These are phyloP conservation scores for Caenorhabditis tropicalis DNA, from an alignment of 1,140 invertebrate genomes.

Conservation along the genomic window DNA sequence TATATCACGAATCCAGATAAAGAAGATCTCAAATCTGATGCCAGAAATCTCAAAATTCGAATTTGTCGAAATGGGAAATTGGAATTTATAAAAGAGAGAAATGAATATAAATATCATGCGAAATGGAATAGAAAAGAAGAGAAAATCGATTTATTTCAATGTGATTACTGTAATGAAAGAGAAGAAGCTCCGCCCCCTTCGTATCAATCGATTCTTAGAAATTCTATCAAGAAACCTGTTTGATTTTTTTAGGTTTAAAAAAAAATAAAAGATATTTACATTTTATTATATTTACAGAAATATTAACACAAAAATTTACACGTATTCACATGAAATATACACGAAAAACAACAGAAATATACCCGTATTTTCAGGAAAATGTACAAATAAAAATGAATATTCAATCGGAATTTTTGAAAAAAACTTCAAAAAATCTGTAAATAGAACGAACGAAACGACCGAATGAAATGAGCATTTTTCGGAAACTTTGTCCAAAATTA, in stretches of 20 bases:
- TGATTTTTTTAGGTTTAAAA: too few relatives aligned
- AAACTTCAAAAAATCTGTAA: neutral
- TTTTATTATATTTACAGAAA: too few relatives aligned
- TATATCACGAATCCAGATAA: too few relatives aligned
- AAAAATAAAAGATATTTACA: too few relatives aligned
- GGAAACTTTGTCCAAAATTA: neutral
- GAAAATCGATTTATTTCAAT: neutral
- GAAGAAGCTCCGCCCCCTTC: neutral
- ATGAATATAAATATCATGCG: neutral
- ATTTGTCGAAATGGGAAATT: neutral
- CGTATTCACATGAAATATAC: too few relatives aligned
- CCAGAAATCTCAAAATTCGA: neutral
- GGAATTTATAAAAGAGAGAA: neutral
- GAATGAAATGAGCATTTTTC: neutral
- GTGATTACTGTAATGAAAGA: neutral
- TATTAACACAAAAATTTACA: too few relatives aligned
- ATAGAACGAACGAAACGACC: neutral
- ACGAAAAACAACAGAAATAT: too few relatives aligned
- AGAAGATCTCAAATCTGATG: neutral
- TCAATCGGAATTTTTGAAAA: neutral
- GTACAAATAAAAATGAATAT: neutral
- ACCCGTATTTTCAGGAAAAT: neutral
- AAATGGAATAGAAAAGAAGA: neutral
- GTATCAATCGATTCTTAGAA: neutral
- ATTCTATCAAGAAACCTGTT: too few relatives aligned